These are phyloP conservation scores for Centruroides sculpturatus DNA, from an alignment of 1,140 invertebrate species.

Conservation along the genomic window DNA sequence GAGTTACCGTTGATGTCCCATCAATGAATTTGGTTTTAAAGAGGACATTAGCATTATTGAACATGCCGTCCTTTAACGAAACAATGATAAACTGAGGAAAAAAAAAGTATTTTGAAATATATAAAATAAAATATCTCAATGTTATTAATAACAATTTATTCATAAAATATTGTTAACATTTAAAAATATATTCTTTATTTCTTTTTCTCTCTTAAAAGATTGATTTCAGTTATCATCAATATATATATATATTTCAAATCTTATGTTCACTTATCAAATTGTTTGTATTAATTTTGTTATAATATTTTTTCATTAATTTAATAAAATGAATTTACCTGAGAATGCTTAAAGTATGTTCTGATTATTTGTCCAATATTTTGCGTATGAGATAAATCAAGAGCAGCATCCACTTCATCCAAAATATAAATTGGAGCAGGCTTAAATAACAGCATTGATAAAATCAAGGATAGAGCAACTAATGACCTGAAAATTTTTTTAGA, in stretches of 20 bases:
- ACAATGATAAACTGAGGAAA: slow-evolving; percentile 87
- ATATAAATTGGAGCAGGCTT: slow-evolving; percentile 98
- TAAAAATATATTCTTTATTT: too few species aligned
- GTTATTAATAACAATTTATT: too few species aligned
- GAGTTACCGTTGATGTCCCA: slow-evolving; percentile 77
- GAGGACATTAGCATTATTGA: slow-evolving; percentile 96
- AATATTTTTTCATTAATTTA: too few species aligned
- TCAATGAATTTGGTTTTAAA: slow-evolving; percentile 91
- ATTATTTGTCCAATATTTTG: slow-evolving; percentile 98
- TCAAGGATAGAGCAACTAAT: slow-evolving; percentile 87
- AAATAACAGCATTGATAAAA: slow-evolving; percentile 89
- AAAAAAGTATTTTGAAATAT: slow-evolving; percentile 8
- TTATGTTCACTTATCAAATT: too few species aligned
- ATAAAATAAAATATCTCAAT: too few species aligned
- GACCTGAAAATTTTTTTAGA: slow-evolving; percentile 37
- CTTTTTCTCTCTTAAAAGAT: too few species aligned
- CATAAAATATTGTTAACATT: too few species aligned
- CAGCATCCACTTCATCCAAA: slow-evolving; percentile 97
- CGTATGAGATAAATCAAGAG: slow-evolving; percentile 93
- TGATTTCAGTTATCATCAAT: too few species aligned
- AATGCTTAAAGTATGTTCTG: slow-evolving; percentile 81
- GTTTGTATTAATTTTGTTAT: too few species aligned
- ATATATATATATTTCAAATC: too few species aligned
- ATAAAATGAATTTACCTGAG: slow-evolving; percentile 46
- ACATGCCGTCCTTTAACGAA: slow-evolving; percentile 98